These are phyloP conservation scores for Ornithoptera priamus DNA, from an alignment of 2,888 invertebrate species.

Conservation along the genomic window DNA sequence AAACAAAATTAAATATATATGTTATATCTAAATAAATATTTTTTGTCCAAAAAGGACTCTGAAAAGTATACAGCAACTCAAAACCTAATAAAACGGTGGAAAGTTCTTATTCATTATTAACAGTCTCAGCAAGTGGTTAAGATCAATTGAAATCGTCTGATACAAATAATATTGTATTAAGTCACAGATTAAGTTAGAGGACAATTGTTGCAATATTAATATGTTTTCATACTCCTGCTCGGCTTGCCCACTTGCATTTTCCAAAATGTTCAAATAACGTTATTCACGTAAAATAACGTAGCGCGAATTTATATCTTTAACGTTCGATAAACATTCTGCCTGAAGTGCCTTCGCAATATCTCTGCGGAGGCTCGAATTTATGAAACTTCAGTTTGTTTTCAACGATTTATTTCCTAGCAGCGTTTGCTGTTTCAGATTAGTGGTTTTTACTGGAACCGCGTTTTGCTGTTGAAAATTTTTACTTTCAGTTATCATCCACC, in stretches of 20 bases:
- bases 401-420: conserved; percentile 34
- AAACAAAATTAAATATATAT: too few relatives aligned
- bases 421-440: conserved; percentile 29
- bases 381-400: conserved; percentile 39
- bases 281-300: conserved; percentile 32
- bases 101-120: too few relatives aligned
- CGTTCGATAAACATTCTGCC: conserved; percentile 39
- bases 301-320: conserved; percentile 37
- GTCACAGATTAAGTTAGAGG: too few relatives aligned
- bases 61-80: too few relatives aligned
- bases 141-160: too few relatives aligned
- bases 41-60: too few relatives aligned
- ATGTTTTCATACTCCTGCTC: background rate
- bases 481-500: background rate
- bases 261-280: conserved; percentile 11
- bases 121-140: too few relatives aligned
- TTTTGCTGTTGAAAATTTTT: conserved; percentile 19
- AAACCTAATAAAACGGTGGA: too few relatives aligned
- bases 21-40: too few relatives aligned
- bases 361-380: conserved; percentile 39
- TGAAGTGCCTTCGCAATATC: conserved; percentile 34
- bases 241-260: background rate
- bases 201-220: background rate
- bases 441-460: conserved; percentile 18
- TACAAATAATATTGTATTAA: too few relatives aligned